These are phyloP conservation scores for Drosophila obscura DNA, from an alignment of 1,140 invertebrate species.

Conservation along the genomic window DNA sequence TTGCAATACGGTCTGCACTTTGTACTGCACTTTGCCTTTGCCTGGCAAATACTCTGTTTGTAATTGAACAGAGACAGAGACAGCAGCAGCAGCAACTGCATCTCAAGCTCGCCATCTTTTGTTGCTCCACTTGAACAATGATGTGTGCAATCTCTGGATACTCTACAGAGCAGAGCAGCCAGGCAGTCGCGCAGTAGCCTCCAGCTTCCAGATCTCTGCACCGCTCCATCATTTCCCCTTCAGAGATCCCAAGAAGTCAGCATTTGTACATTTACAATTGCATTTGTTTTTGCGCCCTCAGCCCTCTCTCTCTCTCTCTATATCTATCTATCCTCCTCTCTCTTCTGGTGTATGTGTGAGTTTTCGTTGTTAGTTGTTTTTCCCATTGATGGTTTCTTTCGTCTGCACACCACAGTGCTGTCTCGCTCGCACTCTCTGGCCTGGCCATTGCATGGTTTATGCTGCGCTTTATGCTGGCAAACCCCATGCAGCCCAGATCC, in stretches of 20 bases:
- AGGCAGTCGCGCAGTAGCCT: conserved; percentile 8
- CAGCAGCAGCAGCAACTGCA: no score
- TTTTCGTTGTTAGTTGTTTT: conserved; percentile 67
- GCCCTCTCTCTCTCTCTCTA: conserved; percentile 12
- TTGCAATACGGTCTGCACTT: conserved; percentile 55
- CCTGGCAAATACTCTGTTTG: neutral
- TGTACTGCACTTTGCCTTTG: conserved; percentile 21
- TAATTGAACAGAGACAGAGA: no score
- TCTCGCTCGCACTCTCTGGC: conserved; percentile 48
- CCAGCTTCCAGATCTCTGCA: neutral
- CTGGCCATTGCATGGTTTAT: conserved; percentile 54
- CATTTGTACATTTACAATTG: conserved; percentile 75
- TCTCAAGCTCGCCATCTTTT: no score
- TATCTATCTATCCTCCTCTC: conserved; percentile 30
- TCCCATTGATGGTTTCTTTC: conserved; percentile 75
- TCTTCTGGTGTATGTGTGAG: conserved; percentile 23
- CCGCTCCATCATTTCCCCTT: neutral
- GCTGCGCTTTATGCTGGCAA: conserved; percentile 52
- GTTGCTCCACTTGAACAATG: no score
- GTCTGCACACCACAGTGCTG: conserved; percentile 46
- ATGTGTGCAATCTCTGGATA: no score
- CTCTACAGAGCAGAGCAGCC: conserved; percentile 2
- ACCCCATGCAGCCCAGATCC: no score
- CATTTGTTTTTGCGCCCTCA: conserved; percentile 58
- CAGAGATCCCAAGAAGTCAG: conserved; percentile 25